A percentile compares a stretch with the other conserved stretches of the same genome.
phyloP scores from a whole-genome alignment of 2,797 vertebrate genomes.

The Gephyroberyx darwinii region DNA sequence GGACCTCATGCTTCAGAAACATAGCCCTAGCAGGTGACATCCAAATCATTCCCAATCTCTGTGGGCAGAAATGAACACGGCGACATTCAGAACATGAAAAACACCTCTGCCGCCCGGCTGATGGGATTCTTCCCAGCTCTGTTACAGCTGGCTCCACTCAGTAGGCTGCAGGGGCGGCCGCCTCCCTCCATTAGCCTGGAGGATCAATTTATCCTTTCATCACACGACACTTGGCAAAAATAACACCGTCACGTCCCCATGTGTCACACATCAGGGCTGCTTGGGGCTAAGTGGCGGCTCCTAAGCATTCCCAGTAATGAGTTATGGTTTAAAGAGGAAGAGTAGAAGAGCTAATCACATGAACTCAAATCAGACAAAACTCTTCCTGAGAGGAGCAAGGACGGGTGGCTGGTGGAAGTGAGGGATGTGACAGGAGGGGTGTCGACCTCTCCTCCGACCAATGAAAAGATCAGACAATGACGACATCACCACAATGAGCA shows the following conservation, averaged over 20 bases:
- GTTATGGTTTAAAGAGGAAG: slow-evolving; percentile 51
- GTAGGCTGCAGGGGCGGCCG: slow-evolving; percentile 59
- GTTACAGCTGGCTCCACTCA: slow-evolving; percentile 73
- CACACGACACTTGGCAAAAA: slow-evolving; percentile 60
- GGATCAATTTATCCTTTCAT: slow-evolving; percentile 73
- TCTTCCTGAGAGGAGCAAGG: slow-evolving; percentile 31
- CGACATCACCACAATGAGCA: slow-evolving; percentile 32
- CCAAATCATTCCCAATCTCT: slow-evolving; percentile 59
- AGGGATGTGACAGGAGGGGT: slow-evolving; percentile 10
- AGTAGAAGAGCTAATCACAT: slow-evolving; percentile 47
- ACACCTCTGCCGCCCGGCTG: slow-evolving; percentile 49
- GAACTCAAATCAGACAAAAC: slow-evolving; percentile 36
- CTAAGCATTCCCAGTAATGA: slow-evolving; percentile 49
- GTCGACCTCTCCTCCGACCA: no score
- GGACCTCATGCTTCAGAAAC: slow-evolving; percentile 69
- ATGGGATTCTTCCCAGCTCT: slow-evolving; percentile 53
- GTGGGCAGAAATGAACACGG: slow-evolving; percentile 58
- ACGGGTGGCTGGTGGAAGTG: slow-evolving; percentile 7
- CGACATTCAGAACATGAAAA: slow-evolving; percentile 74
- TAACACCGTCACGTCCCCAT: slow-evolving; percentile 55
- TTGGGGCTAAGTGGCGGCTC: slow-evolving; percentile 50
- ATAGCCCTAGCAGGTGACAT: slow-evolving; percentile 72
- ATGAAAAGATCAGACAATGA: slow-evolving; percentile 25
- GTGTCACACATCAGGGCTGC: slow-evolving; percentile 48
- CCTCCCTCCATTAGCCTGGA: slow-evolving; percentile 67